phyloP scores from a whole-genome alignment of 2,113 vertebrate genomes.

The Boleophthalmus pectinirostris region DNA sequence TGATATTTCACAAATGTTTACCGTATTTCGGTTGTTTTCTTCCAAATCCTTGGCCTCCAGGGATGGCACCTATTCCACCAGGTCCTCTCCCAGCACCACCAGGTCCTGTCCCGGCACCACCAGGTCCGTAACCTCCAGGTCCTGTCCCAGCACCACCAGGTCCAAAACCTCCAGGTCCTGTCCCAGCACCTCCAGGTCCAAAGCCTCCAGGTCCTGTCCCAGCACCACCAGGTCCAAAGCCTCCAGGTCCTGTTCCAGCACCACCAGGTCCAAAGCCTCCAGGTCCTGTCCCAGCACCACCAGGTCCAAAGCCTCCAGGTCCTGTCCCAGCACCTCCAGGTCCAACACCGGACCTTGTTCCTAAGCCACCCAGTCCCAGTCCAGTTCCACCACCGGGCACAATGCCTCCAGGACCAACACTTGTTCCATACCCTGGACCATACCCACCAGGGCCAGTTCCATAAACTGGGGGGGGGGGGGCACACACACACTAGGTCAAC shows the following conservation, averaged over 20 bases:
- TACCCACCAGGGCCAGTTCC: conserved; percentile 45
- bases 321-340: conserved; percentile 29
- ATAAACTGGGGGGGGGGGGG: too few relatives aligned
- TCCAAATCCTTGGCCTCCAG: not conserved
- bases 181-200: too few relatives aligned
- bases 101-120: not conserved
- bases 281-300: conserved; percentile 15
- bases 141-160: too few relatives aligned
- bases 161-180: too few relatives aligned
- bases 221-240: conserved; percentile 3
- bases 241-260: conserved; percentile 27
- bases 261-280: conserved; percentile 35
- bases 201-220: not conserved
- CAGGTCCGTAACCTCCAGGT: too few relatives aligned
- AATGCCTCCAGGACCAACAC: conserved; percentile 44
- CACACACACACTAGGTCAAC: not conserved
- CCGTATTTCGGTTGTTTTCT: not conserved
- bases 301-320: conserved; percentile 16
- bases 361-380: conserved; percentile 39
- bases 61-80: not conserved
- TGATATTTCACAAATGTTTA: not conserved
- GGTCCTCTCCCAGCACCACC: too few relatives aligned
- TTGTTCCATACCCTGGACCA: conserved; percentile 48
- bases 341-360: conserved; percentile 16
- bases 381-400: conserved; percentile 46